Conservation (phyloP, 2,888 invertebrate genomes). For the Drosophila meridionalis region DNA sequence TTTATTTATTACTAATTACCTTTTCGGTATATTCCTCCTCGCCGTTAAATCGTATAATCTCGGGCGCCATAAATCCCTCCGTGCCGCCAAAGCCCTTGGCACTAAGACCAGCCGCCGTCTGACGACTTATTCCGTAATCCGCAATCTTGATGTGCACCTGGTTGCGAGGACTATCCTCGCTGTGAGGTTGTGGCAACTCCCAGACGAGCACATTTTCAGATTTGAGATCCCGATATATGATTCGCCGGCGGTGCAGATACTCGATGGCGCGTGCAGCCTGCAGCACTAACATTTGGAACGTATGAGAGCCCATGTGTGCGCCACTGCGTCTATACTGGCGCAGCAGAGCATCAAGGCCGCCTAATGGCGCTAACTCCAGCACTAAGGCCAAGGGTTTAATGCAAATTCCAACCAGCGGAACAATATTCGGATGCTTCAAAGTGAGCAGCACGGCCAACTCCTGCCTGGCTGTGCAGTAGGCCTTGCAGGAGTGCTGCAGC, state of each 20-base stretch:
- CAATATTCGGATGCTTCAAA: constrained; percentile 95
- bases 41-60: constrained; percentile 98
- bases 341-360: constrained; percentile 93
- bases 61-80: constrained; percentile 99
- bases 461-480: constrained; percentile 97
- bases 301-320: constrained; percentile 91
- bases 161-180: constrained; percentile 88
- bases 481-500: constrained; percentile 95
- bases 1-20: constrained; percentile 85
- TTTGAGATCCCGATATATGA: constrained; percentile 93
- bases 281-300: constrained; percentile 93
- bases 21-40: constrained; percentile 99
- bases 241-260: constrained; percentile 96
- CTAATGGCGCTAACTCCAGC: constrained; percentile 94
- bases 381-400: constrained; percentile 95
- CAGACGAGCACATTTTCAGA: constrained; percentile 99
- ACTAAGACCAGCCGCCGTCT: constrained; percentile 90
- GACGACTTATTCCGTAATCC: constrained; percentile 97
- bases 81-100: constrained; percentile 99
- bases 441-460: constrained; percentile 95
- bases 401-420: constrained; percentile 95
- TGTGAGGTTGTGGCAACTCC: constrained; percentile 93
- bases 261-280: constrained; percentile 97
- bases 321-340: constrained; percentile 95
- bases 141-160: constrained; percentile 96